A percentile compares a stretch with the other conserved stretches of the same genome.
Conservation (phyloP, 2,797 vertebrate species). For the Enteromius viviparus region DNA sequence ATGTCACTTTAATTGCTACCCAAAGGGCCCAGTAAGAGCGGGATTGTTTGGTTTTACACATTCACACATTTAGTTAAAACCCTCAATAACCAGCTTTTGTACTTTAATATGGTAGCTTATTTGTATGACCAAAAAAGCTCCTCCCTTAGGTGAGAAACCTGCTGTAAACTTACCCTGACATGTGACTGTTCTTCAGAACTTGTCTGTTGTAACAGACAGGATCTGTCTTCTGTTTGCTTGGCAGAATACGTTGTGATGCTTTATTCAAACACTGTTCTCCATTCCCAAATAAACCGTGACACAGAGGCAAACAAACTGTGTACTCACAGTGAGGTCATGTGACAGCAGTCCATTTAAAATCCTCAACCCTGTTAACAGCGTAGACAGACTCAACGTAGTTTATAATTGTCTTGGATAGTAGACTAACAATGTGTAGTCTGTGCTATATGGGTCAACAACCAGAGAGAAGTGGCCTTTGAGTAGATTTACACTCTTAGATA, state of each 20-base stretch:
- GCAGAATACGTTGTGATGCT: conserved; percentile 35
- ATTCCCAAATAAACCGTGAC: conserved; percentile 8
- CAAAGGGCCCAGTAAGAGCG: background rate
- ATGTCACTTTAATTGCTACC: background rate
- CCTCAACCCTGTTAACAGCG: conserved; percentile 17
- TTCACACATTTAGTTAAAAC: conserved; percentile 9
- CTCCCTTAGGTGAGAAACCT: background rate
- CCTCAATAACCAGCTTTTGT: background rate
- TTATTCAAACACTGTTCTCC: conserved; percentile 48
- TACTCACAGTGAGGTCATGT: conserved; percentile 8
- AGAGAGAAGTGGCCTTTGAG: background rate
- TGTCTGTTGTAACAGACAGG: background rate
- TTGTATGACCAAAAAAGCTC: background rate
- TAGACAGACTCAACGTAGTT: conserved; percentile 12
- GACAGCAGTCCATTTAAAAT: background rate
- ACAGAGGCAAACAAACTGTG: conserved; percentile 38
- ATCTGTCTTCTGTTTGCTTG: conserved; percentile 53
- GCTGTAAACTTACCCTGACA: background rate
- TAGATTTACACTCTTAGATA: background rate
- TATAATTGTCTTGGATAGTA: background rate
- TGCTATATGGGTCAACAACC: background rate
- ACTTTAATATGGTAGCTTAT: background rate
- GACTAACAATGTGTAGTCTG: background rate
- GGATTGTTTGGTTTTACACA: background rate
- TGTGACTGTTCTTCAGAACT: conserved; percentile 2